These are phyloP conservation scores for Megastigmus dorsalis DNA, from an alignment of 2,888 invertebrate genomes.

Conservation along the genomic window DNA sequence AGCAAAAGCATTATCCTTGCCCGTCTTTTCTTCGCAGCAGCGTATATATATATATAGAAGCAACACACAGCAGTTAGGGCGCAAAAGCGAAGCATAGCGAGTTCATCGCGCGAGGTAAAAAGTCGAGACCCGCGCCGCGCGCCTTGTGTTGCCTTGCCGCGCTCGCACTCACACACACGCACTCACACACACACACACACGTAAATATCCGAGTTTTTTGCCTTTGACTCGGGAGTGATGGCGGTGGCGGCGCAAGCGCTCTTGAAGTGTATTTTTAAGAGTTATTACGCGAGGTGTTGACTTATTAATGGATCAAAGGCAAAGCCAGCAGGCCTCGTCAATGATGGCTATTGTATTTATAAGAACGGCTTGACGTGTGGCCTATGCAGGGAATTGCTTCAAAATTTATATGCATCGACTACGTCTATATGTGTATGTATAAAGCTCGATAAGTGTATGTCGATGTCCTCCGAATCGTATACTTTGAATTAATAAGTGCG, in stretches of 20 bases:
- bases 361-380: not conserved
- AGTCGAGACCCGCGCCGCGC: too few species aligned
- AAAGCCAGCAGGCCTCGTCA: too few species aligned
- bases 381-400: not conserved
- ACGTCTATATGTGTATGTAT: not conserved
- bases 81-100: not conserved
- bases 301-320: conserved; percentile 38
- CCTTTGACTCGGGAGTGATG: conserved; percentile 31
- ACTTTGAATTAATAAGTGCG: too few species aligned
- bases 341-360: conserved; percentile 18
- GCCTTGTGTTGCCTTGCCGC: conserved; percentile 16
- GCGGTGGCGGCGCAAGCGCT: not conserved
- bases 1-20: too few species aligned
- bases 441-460: not conserved
- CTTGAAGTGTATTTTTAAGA: conserved; percentile 40
- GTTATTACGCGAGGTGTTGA: conserved; percentile 47
- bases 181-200: too few species aligned
- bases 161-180: too few species aligned
- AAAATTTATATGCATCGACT: not conserved
- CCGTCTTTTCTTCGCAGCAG: too few species aligned
- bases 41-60: too few species aligned
- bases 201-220: conserved; percentile 41
- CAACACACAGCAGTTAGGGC: too few species aligned
- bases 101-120: conserved; percentile 17
- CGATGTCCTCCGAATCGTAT: not conserved